phyloP scores from a whole-genome alignment of 2,888 invertebrate species.

The Chloroclysta siterata region DNA sequence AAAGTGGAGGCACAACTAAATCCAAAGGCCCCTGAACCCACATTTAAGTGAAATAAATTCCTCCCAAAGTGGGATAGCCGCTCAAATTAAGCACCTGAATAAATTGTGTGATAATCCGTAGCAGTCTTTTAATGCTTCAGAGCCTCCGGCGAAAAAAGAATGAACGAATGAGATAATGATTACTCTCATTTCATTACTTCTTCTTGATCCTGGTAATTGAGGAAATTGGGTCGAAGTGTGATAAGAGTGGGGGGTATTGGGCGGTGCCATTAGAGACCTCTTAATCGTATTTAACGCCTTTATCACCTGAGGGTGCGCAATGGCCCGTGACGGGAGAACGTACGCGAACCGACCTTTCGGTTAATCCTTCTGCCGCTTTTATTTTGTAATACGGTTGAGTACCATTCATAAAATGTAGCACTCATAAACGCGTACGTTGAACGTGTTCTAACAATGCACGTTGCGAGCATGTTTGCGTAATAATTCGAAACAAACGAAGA shows the following conservation, averaged over 20 bases:
- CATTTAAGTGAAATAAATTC: constrained; percentile 82
- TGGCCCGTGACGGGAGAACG: constrained; percentile 62
- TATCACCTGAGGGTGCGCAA: constrained; percentile 79
- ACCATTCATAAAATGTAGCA: constrained; percentile 48
- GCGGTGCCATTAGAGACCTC: constrained; percentile 72
- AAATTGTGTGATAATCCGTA: constrained; percentile 83
- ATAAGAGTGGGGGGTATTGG: constrained; percentile 72
- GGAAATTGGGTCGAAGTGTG: constrained; percentile 80
- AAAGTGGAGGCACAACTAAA: constrained; percentile 66
- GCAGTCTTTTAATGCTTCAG: constrained; percentile 80
- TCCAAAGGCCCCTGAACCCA: constrained; percentile 63
- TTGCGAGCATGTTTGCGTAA: constrained; percentile 43
- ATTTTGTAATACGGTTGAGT: constrained; percentile 44
- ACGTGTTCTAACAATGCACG: constrained; percentile 45
- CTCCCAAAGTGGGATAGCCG: constrained; percentile 77
- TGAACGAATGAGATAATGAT: constrained; percentile 81
- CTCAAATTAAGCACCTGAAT: constrained; percentile 85
- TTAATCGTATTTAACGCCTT: constrained; percentile 81
- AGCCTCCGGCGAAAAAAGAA: constrained; percentile 70
- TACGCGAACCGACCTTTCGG: constrained; percentile 51
- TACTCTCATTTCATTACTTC: constrained; percentile 83
- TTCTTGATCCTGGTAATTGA: constrained; percentile 82
- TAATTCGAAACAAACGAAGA: constrained; percentile 47
- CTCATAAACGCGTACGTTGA: constrained; percentile 45
- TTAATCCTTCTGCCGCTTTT: constrained; percentile 49